Base-by-base conservation (phyloP, 2,888 invertebrate genomes). In the Mactromeris polynyma region DNA sequence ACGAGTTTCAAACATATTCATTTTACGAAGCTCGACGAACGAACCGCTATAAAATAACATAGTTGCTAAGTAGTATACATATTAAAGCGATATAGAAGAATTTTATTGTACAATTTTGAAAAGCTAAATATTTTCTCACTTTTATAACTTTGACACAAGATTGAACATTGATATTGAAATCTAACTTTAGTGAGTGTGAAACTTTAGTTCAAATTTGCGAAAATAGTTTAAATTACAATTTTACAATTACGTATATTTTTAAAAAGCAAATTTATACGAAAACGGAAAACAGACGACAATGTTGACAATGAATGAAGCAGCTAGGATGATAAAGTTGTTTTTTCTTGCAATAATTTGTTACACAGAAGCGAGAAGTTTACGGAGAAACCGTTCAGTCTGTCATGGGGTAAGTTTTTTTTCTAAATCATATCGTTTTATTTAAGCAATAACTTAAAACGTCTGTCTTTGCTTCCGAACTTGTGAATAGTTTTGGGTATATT, bases 351-450 rank as follows among this genome's bases (percentile, higher is more conserved):
- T 36, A 36, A 79, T 79, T 79, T 79, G 42, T 73, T 69, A 69
- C 69, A 21, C 64, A n/a, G 82, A 82, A 17, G 64, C 40, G 19
- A 82, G 82, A 69, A 82, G 82, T 64, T 17, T 64, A 7, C 64
- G 82, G 19, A 21, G 64, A 69, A 64, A 69, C 26, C 82, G 82
- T 1, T 36, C 82, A 40, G 3, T 69, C n/a, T 82, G 82, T 26
- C n/a, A 19, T 3, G 82, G 82, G 82, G 82, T 82, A 82, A 82
- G 82, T 81, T n/a, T 21, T n/a, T 81, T 81, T 51, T 46, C n/a
- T 33, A 40, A 40, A 21, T 79, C 6, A 40, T 26, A 11, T n/a
- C 21, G 3, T 21, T 79, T 79, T 40, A 21, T 33, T 51, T 51
- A 38, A n/a, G 11, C 2, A 58, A 21, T 58, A 21, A 21, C 58